Percentiles rank a stretch among this genome's conserved stretches.
Conservation (phyloP, 2,797 vertebrate species). For the Eremophila alpestris region DNA sequence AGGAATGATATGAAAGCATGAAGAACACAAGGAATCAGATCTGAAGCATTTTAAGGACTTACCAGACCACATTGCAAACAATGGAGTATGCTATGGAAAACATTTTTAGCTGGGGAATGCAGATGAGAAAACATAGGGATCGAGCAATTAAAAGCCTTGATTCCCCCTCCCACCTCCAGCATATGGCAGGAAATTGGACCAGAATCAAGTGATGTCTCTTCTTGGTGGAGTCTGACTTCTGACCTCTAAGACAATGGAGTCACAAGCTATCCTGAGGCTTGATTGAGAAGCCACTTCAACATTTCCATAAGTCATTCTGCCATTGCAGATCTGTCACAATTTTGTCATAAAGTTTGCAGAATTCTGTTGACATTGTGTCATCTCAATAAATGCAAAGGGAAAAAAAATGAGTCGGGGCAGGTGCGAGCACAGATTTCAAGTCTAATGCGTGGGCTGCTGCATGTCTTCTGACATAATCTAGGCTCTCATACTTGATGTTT, state of each 20-base stretch:
- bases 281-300: conserved; percentile 75
- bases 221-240: conserved; percentile 63
- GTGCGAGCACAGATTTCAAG: conserved; percentile 77
- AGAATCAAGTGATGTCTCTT: conserved; percentile 69
- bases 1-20: not conserved
- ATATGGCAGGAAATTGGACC: conserved; percentile 74
- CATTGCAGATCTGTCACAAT: conserved; percentile 77
- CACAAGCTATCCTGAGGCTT: conserved; percentile 74
- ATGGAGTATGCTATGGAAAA: conserved; percentile 7
- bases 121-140: conserved; percentile 54
- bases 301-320: conserved; percentile 78
- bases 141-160: conserved; percentile 64
- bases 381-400: conserved; percentile 76
- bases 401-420: conserved; percentile 74
- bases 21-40: not conserved
- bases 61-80: not conserved
- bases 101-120: conserved; percentile 58
- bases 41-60: conserved; percentile 1
- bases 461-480: conserved; percentile 77
- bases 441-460: conserved; percentile 77
- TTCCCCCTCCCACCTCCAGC: conserved; percentile 61
- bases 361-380: conserved; percentile 77
- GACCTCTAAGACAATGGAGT: conserved; percentile 76
- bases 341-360: conserved; percentile 78
- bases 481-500: conserved; percentile 76